These are phyloP conservation scores for Cabera pusaria DNA, from an alignment of 2,888 invertebrate species.

Conservation along the genomic window DNA sequence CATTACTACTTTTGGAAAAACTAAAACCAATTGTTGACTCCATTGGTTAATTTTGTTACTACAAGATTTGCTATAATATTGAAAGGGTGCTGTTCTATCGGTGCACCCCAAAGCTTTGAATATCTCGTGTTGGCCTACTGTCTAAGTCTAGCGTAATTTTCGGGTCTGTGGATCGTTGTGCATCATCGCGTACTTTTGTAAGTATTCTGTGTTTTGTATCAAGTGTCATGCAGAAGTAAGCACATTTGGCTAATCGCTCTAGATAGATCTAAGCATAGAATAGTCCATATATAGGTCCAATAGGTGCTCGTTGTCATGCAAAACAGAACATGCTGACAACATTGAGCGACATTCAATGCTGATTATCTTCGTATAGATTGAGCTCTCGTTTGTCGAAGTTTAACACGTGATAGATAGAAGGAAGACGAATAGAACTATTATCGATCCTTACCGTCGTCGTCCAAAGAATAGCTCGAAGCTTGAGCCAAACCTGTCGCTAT, in stretches of 20 bases:
- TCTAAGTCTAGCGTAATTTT: too few relatives aligned
- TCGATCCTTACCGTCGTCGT: conserved; percentile 64
- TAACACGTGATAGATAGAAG: too few relatives aligned
- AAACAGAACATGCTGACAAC: conserved; percentile 71
- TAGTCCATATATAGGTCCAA: too few relatives aligned
- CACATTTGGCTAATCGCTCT: conserved; percentile 27
- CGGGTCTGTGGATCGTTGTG: conserved; percentile 10
- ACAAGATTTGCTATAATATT: conserved; percentile 34
- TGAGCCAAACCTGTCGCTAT: conserved; percentile 75
- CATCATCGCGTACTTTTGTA: conserved; percentile 4
- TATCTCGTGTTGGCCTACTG: conserved; percentile 3
- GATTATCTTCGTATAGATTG: conserved; percentile 11
- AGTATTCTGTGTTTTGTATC: conserved; percentile 13
- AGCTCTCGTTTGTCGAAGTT: conserved; percentile 1
- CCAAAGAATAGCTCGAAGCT: conserved; percentile 71
- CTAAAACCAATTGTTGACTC: conserved; percentile 77
- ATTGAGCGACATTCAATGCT: conserved; percentile 56
- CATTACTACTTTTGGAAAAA: conserved; percentile 70
- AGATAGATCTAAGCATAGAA: conserved; percentile 31
- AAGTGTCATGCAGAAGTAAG: conserved; percentile 32
- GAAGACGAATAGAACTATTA: background rate
- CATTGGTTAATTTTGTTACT: conserved; percentile 63
- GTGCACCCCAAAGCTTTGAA: conserved; percentile 13
- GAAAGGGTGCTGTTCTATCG: conserved; percentile 34
- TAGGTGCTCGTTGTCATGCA: conserved; percentile 66